phyloP scores from a whole-genome alignment of 2,797 vertebrate genomes.

The Brotogeris chrysoptera region DNA sequence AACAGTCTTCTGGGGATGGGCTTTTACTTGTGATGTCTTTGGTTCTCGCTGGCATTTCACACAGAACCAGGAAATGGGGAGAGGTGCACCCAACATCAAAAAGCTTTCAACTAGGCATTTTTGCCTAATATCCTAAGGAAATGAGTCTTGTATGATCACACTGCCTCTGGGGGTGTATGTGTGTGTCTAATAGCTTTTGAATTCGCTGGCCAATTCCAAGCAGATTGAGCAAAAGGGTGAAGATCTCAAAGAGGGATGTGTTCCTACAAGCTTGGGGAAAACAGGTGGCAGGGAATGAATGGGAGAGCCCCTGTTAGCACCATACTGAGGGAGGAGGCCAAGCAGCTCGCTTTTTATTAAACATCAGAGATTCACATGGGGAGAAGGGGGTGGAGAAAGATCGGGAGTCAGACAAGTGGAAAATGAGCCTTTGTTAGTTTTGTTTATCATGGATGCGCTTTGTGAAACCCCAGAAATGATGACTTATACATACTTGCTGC shows the following conservation, averaged over 20 bases:
- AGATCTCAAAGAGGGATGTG: constrained; percentile 12
- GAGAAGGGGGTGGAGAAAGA: not conserved
- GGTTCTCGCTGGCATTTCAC: constrained; percentile 20
- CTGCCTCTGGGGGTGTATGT: constrained; percentile 20
- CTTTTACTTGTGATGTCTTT: constrained; percentile 58
- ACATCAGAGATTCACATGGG: not conserved
- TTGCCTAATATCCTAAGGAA: constrained; percentile 67
- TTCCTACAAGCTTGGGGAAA: not conserved
- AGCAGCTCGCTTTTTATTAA: not conserved
- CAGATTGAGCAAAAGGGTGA: not conserved
- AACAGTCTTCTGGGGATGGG: constrained; percentile 45
- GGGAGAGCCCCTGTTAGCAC: constrained; percentile 2
- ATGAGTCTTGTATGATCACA: constrained; percentile 32
- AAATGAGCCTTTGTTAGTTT: not conserved
- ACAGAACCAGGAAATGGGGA: constrained; percentile 53
- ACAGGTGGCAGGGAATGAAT: not conserved
- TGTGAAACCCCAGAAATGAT: not conserved
- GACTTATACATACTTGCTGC: not conserved
- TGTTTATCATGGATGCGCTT: not conserved
- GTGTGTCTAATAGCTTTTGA: constrained; percentile 43
- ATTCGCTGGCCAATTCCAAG: constrained; percentile 15
- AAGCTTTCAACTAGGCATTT: constrained; percentile 29
- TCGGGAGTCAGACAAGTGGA: not conserved
- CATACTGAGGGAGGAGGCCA: not conserved
- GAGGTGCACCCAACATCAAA: constrained; percentile 47